phyloP scores from a whole-genome alignment of 2,888 invertebrate genomes.

The Ischnura elegans region DNA sequence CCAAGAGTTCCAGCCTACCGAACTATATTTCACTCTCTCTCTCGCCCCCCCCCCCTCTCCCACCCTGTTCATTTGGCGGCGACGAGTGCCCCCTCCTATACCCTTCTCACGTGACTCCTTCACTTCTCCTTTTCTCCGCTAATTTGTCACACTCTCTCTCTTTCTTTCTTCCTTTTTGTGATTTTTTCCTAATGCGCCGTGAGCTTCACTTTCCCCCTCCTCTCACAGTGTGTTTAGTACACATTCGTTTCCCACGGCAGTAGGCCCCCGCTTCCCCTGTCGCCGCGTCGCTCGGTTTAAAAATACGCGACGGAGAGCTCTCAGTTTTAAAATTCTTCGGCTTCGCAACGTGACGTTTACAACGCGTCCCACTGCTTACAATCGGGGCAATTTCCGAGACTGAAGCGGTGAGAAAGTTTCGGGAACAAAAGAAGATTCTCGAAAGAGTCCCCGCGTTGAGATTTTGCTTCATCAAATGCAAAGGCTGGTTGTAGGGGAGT shows the following conservation, averaged over 20 bases:
- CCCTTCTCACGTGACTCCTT: neutral
- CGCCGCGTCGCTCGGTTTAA: neutral
- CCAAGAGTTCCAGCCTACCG: neutral
- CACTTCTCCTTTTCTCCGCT: neutral
- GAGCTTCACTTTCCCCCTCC: neutral
- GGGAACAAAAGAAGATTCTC: too few species aligned
- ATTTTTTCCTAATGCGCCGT: neutral
- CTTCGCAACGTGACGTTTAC: neutral
- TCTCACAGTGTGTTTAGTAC: too few species aligned
- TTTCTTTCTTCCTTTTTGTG: neutral
- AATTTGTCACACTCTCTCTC: slow-evolving; percentile 13
- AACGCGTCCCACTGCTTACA: neutral
- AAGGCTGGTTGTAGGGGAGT: too few species aligned
- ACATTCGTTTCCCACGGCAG: neutral
- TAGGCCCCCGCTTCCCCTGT: neutral
- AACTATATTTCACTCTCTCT: slow-evolving; percentile 41
- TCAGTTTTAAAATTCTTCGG: neutral
- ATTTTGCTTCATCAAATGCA: too few species aligned
- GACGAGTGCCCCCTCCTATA: neutral
- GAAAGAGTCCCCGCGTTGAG: too few species aligned
- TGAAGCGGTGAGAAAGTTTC: too few species aligned
- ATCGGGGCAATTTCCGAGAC: too few species aligned
- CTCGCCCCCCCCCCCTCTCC: neutral
- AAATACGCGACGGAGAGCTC: neutral
- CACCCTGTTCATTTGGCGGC: neutral